phyloP scores from a whole-genome alignment of 2,888 invertebrate genomes.

The Sinodicranocentrus sp. region DNA sequence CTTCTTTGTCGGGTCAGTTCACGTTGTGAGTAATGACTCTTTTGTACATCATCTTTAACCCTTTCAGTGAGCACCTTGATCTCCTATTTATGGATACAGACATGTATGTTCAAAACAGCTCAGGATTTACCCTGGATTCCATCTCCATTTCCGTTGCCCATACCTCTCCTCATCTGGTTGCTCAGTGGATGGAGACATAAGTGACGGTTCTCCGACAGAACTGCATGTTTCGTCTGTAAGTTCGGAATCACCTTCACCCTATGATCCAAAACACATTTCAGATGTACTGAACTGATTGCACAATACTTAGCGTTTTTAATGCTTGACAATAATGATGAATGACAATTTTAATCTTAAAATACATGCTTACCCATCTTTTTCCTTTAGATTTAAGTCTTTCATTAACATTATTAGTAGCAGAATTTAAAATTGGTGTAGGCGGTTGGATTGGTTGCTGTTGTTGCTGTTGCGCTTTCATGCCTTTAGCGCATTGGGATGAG shows the following conservation, averaged over 20 bases:
- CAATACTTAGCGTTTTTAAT: neutral
- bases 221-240: conserved; percentile 75
- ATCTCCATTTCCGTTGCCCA: conserved; percentile 51
- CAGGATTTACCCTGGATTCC: conserved; percentile 30
- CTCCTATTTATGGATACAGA: no score
- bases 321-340: neutral
- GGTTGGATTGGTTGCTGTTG: conserved; percentile 58
- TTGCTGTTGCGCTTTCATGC: conserved; percentile 74
- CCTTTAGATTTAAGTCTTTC: conserved; percentile 65
- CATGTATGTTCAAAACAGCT: neutral
- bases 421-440: conserved; percentile 14
- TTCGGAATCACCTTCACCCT: conserved; percentile 74
- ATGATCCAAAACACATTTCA: neutral
- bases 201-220: conserved; percentile 73
- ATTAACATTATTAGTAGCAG: conserved; percentile 20
- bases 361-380: conserved; percentile 74
- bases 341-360: no score
- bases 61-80: neutral
- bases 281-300: neutral
- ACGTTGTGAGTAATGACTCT: no score
- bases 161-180: conserved; percentile 75
- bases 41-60: no score
- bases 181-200: conserved; percentile 70
- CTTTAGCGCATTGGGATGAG: conserved; percentile 84
- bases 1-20: no score